Evolutionary conservation across 2,797 vertebrate genomes (phyloP), one percentile per base, ranked within the genome.

Genomic region (Masticophis lateralis): DNA sequence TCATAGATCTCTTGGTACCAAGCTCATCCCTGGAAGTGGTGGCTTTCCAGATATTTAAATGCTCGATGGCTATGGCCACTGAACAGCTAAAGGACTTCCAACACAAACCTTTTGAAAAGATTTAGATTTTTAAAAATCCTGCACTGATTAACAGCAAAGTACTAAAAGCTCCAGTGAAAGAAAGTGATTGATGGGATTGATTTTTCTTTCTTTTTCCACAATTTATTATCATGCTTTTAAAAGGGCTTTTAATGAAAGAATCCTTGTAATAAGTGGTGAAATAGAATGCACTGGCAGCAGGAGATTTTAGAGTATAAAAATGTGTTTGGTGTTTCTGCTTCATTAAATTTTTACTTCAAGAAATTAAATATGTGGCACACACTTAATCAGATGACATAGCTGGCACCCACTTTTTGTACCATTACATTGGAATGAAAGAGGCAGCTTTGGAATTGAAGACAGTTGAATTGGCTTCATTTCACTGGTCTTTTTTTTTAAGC

Each of bases 331-430:
- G 22, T 63, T 89, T 91, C 57, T 86, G 56, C 90, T 88, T 93
- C 92, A 88, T 91, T 83, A 93, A 91, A 86, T 63, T 83, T 93
- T 93, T 91, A 93, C n/a, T 88, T 51, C 5, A 37, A 55, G 90
- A 89, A 91, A 93, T 91, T 89, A 93, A 89, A 69, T 83, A 59
- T 83, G 57, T 13, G 90, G 47, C 47, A 55, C 22, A 83, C 27
- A 28, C 56, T 88, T 87, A 89, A 88, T 93, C 90, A 79, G 88
- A 89, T 91, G 86, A 83, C 20, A 61, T 25, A 14, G 6, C 57
- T 89, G 25, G 2, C 59, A 22, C 37, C 47, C 14, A 11, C 7
- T 8, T 32, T 56, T 56, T 51, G 74, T 43, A 53, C 8, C 20
- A 37, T 11, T 60, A 55, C 20, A 14, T 12, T 69, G 32, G 47